Evolutionary conservation across 2,113 vertebrate species (phyloP), one percentile per base, ranked within the genome.

Genomic region (Danionella cerebrum): DNA sequence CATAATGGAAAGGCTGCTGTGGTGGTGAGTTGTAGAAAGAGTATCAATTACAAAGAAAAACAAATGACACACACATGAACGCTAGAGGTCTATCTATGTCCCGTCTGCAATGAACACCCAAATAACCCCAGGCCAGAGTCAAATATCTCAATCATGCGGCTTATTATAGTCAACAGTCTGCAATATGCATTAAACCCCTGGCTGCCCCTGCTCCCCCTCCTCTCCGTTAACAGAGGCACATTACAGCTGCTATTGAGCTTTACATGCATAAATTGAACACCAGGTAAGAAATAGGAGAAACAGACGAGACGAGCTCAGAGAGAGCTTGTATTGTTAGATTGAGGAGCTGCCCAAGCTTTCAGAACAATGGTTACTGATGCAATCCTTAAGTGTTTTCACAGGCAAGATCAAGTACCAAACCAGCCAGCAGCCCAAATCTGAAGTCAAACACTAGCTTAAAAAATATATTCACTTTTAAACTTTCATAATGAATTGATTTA

Each of bases 11-110:
- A 65, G 60, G 54, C 50, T 58, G 47, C 62, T 60, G 67, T 39
- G 64, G 67, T 53, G 58, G 53, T 66, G 25, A 38, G 53, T 41
- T 48, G 31, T 27, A 39, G 31, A 51, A 47, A 50, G 54, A 19
- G 60, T 69, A 67, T 76, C 57, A 38, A 53, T 72, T 71, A 73
- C 71, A 73, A 68, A 33, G 50, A 73, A 70, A 60, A 74, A 63
- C 22, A 57, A 71, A 60, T 68, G 54, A 59, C 52, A 72, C 29
- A 52, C 66, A 62, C 55, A 31, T 35, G 12, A 42, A 55, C 55
- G 14, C 52, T 16, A 13, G 13, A 60, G 29, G 24, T 60, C 45
- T 57, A 29, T 69, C 52, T 55, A 31, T 69, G 39, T 39, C 58
- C 39, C 22, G 39, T 38, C 51, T 65, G 35, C 38, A 16, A 31